A percentile compares a stretch with the other conserved stretches of the same genome.
Conservation (phyloP, 2,888 invertebrate species). For the Drosophila mayaguana region DNA sequence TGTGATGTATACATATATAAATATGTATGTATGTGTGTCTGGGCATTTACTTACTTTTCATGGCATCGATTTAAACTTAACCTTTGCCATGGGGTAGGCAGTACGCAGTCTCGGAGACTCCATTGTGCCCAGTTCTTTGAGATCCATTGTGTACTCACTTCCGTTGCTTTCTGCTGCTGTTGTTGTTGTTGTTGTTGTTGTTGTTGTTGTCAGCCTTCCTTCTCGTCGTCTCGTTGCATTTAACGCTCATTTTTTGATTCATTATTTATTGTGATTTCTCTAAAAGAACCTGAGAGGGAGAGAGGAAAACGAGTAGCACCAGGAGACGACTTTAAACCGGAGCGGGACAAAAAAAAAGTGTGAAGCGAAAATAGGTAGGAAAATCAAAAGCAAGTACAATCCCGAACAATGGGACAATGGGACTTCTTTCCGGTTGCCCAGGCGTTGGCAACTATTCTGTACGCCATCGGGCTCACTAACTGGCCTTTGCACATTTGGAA, state of each 20-base stretch:
- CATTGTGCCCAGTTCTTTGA: slow-evolving; percentile 54
- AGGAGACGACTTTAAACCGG: slow-evolving; percentile 44
- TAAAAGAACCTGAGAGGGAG: slow-evolving; percentile 32
- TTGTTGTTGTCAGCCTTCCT: slow-evolving; percentile 34
- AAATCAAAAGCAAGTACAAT: slow-evolving; percentile 52
- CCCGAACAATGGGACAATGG: slow-evolving; percentile 67
- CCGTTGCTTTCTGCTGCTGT: slow-evolving; percentile 64
- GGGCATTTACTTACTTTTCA: slow-evolving; percentile 70
- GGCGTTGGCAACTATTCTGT: slow-evolving; percentile 35
- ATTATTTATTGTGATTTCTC: slow-evolving; percentile 81
- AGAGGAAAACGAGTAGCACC: slow-evolving; percentile 51
- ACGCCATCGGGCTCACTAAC: slow-evolving; percentile 19
- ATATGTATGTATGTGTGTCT: slow-evolving; percentile 7
- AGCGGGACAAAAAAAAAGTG: slow-evolving; percentile 52
- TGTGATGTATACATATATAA: background rate
- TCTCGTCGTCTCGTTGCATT: slow-evolving; percentile 64
- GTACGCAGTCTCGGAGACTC: slow-evolving; percentile 29
- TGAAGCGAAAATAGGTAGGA: slow-evolving; percentile 63
- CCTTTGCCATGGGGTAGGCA: slow-evolving; percentile 49
- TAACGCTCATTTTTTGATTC: slow-evolving; percentile 82
- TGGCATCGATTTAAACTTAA: slow-evolving; percentile 76
- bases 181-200: slow-evolving; percentile 54
- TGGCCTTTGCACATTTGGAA: slow-evolving; percentile 70
- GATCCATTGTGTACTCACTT: slow-evolving; percentile 73
- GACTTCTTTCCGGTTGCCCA: slow-evolving; percentile 66